Evolutionary conservation across 2,797 vertebrate species (phyloP).

Genomic region (Cyprinodon diabolis): DNA sequence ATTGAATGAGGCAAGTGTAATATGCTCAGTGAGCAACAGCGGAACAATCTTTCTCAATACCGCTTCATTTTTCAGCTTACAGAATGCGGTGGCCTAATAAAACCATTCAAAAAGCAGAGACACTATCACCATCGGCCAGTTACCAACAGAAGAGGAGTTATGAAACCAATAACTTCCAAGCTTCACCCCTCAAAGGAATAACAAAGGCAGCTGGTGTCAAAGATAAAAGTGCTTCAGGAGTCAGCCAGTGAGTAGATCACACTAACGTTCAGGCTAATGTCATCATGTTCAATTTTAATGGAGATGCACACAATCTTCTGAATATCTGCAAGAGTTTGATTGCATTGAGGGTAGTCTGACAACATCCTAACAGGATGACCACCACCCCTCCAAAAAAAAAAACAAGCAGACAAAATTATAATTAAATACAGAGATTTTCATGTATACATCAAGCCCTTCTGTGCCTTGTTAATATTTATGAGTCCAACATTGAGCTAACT

Average conservation of each 20-base stretch:
- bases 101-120: slow-evolving; percentile 50
- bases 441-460: not conserved
- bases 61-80: slow-evolving; percentile 16
- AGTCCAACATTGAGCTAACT: not conserved
- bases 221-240: slow-evolving; percentile 56
- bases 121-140: slow-evolving; percentile 52
- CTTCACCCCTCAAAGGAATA: slow-evolving; percentile 49
- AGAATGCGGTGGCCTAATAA: slow-evolving; percentile 51
- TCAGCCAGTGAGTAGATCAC: slow-evolving; percentile 31
- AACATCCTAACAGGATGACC: slow-evolving; percentile 8
- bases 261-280: slow-evolving; percentile 13
- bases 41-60: slow-evolving; percentile 41
- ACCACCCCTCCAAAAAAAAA: not conserved
- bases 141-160: slow-evolving; percentile 57
- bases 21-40: slow-evolving; percentile 43
- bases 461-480: slow-evolving; percentile 3
- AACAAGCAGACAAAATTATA: not conserved
- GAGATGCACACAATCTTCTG: slow-evolving; percentile 22
- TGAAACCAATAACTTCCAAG: slow-evolving; percentile 50
- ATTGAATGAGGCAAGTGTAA: slow-evolving; percentile 48
- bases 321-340: slow-evolving; percentile 21
- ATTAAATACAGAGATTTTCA: slow-evolving; percentile 17
- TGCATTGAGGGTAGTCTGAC: slow-evolving; percentile 10
- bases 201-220: slow-evolving; percentile 59
- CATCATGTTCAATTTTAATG: slow-evolving; percentile 40